Conservation (phyloP, 92 coral and sea anemone species). For the Montipora capitata region DNA sequence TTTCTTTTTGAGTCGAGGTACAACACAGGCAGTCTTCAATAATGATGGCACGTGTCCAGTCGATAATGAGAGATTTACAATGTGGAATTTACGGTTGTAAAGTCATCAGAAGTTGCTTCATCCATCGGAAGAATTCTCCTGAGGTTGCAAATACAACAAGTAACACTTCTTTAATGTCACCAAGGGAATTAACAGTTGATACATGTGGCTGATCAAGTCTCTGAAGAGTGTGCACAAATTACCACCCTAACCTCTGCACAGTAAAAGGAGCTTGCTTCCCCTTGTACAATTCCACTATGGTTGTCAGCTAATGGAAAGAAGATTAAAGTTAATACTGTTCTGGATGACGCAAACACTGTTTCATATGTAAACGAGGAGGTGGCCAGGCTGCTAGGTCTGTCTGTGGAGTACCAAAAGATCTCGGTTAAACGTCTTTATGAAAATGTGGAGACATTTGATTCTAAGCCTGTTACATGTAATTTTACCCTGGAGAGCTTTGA, state of each 20-base stretch:
- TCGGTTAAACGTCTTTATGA: constrained; percentile 67
- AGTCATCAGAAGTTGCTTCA: constrained; percentile 42
- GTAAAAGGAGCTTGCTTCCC: constrained; percentile 11
- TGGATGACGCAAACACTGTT: constrained; percentile 66
- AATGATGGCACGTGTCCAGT: no score
- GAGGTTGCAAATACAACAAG: not conserved
- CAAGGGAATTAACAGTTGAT: not conserved
- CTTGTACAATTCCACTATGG: constrained; percentile 61
- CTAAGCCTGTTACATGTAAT: constrained; percentile 54
- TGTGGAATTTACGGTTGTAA: constrained; percentile 42
- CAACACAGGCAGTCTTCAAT: no score
- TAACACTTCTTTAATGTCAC: not conserved
- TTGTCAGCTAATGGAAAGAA: constrained; percentile 53
- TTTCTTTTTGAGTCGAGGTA: no score
- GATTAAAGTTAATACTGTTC: constrained; percentile 56
- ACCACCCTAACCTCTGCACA: not conserved
- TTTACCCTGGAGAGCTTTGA: constrained; percentile 58
- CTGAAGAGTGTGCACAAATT: not conserved
- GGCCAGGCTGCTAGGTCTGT: constrained; percentile 44
- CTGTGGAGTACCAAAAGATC: constrained; percentile 44
- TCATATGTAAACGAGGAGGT: constrained; percentile 64
- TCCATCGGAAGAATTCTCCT: not conserved
- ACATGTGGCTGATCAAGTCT: not conserved
- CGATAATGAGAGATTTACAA: no score
- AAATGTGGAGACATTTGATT: constrained; percentile 58